A percentile compares a stretch with the other conserved stretches of the same genome.
Conservation (phyloP, 2,888 invertebrate species). For the Petrophora chlorosata region DNA sequence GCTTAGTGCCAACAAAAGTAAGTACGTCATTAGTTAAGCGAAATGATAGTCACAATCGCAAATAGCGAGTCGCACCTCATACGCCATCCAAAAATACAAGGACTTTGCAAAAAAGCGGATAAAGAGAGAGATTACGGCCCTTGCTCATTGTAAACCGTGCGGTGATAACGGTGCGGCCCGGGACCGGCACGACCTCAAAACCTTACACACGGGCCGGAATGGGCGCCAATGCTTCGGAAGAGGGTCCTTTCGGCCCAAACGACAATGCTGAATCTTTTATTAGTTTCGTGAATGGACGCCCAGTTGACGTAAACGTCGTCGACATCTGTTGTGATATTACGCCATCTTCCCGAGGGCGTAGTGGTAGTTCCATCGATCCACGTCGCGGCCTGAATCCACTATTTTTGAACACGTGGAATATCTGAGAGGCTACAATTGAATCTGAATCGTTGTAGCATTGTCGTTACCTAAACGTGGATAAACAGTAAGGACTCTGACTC, state of each 20-base stretch:
- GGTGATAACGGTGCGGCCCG: slow-evolving; percentile 62
- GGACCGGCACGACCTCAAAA: slow-evolving; percentile 61
- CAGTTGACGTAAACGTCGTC: slow-evolving; percentile 80
- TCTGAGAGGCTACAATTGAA: slow-evolving; percentile 60
- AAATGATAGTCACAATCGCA: not conserved
- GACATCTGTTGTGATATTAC: slow-evolving; percentile 82
- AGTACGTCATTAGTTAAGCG: no score
- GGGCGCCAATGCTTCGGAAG: slow-evolving; percentile 63
- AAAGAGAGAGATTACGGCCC: slow-evolving; percentile 49
- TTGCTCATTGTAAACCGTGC: slow-evolving; percentile 64
- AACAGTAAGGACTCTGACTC: slow-evolving; percentile 8
- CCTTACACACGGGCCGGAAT: slow-evolving; percentile 53
- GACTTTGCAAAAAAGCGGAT: slow-evolving; percentile 40
- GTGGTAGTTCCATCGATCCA: slow-evolving; percentile 65
- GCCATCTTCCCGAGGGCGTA: slow-evolving; percentile 60
- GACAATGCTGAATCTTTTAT: slow-evolving; percentile 82
- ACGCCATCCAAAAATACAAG: slow-evolving; percentile 16
- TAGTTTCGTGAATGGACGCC: slow-evolving; percentile 79
- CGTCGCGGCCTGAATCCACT: slow-evolving; percentile 52
- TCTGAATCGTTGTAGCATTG: slow-evolving; percentile 41
- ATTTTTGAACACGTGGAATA: slow-evolving; percentile 73
- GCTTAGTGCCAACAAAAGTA: no score
- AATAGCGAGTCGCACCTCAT: slow-evolving; percentile 7
- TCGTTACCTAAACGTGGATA: not conserved
- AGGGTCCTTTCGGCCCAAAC: slow-evolving; percentile 71